Evolutionary conservation across 1,140 invertebrate species (phyloP), one percentile per base, ranked within the genome.

Genomic region (Zaprionus taronus): DNA sequence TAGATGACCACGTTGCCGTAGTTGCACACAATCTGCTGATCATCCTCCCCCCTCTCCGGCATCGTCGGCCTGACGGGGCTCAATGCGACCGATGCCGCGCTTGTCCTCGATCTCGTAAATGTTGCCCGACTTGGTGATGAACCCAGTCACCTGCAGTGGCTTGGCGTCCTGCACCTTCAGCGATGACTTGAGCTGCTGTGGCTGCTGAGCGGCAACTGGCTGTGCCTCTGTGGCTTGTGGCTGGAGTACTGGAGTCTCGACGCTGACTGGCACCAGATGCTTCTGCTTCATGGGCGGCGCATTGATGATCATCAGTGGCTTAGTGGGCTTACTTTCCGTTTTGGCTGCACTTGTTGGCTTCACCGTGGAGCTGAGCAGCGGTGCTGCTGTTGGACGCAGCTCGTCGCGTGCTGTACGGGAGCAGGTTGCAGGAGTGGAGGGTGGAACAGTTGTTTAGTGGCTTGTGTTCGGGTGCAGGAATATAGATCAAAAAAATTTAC

Each of bases 1-100:
- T 92, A 92, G 69, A 92, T 86, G 6, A 92, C 91, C 28, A 92
- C 79, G 15, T 76, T 79, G 70, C 91, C 91, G 11, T 92, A 92
- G 61, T 91, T 92, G 80, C 91, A 92, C 0, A 92, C 79, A 12
- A 87, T 77, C 34, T 83, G 74, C 1, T 38, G 5, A 7, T 80
- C 61, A 11, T 69, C 60, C 5, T 77, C 69, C 7, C 7, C 11
- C 47, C 9, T 51, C 41, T 57, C 7, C 15, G 71, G 62, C 5
- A 4, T 47, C 41, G 17, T 70, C 66, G 0, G 79, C 70, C 51
- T 92, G 91, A 11, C 91, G 91, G 0, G 78, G 61, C 70, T 92
- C 87, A 15, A 92, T 92, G 56, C 72, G 17, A 22, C 91, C 91
- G 5, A 92, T 71, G 55, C 91, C 87, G 28, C 79, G 65, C 24